Evolutionary conservation across 2,888 invertebrate genomes (phyloP).

Genomic region (Tetranychus piercei): DNA sequence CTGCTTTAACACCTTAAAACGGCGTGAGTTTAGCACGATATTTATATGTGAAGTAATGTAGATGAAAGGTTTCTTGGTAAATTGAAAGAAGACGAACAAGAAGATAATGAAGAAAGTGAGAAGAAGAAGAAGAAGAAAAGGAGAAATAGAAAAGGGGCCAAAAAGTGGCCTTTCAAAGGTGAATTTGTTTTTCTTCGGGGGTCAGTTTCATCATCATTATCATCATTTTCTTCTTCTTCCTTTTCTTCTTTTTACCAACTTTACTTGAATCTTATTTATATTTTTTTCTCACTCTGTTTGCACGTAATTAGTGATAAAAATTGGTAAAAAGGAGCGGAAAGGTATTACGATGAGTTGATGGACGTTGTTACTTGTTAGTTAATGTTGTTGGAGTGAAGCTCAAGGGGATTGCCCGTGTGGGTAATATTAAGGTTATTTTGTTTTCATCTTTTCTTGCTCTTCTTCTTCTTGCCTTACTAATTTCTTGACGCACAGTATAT

Average conservation of each 20-base stretch:
- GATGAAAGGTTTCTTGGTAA: neutral
- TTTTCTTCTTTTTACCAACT: neutral
- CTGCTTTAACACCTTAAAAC: neutral
- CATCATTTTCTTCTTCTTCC: neutral
- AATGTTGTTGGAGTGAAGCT: neutral
- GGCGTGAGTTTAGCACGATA: conserved; percentile 1
- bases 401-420: neutral
- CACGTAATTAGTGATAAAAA: conserved; percentile 3
- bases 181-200: neutral
- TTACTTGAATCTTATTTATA: neutral
- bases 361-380: conserved; percentile 1
- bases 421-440: neutral
- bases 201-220: neutral
- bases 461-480: neutral
- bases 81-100: neutral
- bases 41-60: neutral
- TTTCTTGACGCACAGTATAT: neutral
- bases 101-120: neutral
- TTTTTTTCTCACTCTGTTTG: neutral
- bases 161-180: neutral
- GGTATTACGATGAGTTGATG: neutral
- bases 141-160: neutral
- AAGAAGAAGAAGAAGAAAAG: neutral
- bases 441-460: neutral
- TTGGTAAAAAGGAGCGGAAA: conserved; percentile 1